Conservation (phyloP, 1,140 invertebrate genomes). For the Cydia amplana region DNA sequence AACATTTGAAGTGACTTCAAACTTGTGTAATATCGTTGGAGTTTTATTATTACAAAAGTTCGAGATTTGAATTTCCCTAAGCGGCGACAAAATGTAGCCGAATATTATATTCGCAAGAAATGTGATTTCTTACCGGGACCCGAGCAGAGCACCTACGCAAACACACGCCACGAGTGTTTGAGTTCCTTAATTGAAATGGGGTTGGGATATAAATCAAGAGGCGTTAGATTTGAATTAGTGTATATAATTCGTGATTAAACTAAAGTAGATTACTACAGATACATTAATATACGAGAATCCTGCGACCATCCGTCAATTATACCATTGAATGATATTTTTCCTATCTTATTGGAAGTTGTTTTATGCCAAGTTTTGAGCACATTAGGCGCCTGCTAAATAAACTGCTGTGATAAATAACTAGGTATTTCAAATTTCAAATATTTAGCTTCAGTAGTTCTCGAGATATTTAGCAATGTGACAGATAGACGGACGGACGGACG, state of each 20-base stretch:
- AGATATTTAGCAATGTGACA: too few relatives aligned
- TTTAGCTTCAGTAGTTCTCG: too few relatives aligned
- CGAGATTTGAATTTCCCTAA: constrained; percentile 31
- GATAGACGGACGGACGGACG: too few relatives aligned
- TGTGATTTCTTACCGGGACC: constrained; percentile 28
- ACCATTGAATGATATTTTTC: too few relatives aligned
- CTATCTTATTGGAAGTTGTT: too few relatives aligned
- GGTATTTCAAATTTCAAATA: too few relatives aligned
- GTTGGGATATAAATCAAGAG: constrained; percentile 7
- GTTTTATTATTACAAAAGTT: constrained; percentile 31
- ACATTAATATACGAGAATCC: not conserved
- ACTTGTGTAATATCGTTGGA: constrained; percentile 30
- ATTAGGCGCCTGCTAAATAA: too few relatives aligned
- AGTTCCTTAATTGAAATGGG: constrained; percentile 27
- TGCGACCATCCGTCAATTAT: not conserved
- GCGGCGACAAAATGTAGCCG: constrained; percentile 28
- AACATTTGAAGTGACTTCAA: constrained; percentile 11
- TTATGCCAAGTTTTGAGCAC: too few relatives aligned
- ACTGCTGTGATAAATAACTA: too few relatives aligned
- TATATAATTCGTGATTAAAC: not conserved
- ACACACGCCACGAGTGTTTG: constrained; percentile 25
- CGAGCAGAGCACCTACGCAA: not conserved
- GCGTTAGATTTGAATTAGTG: constrained; percentile 15
- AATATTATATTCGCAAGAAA: constrained; percentile 30
- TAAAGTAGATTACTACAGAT: not conserved